Evolutionary conservation across 2,797 vertebrate genomes (phyloP), one percentile per base, ranked within the genome.

Genomic region (Chanos chanos): DNA sequence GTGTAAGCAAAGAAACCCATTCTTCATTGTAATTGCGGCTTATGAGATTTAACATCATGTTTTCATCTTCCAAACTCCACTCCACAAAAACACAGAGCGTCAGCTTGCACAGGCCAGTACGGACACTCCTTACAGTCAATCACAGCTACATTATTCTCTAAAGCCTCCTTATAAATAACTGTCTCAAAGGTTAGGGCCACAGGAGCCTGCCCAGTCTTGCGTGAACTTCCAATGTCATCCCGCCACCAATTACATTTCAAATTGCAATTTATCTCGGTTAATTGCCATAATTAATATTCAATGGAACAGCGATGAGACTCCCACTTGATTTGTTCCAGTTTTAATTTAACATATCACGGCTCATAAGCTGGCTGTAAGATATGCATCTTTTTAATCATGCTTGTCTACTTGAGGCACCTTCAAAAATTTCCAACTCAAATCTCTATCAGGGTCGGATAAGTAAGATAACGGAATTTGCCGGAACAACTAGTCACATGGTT

Each of bases 241-340:
- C 75, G 64, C 77, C 64, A 79, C 79, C 83, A 87, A 88, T 89
- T 89, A 88, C 74, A 81, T 70, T 71, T 83, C 64, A 86, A 89
- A 89, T 88, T 83, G 77, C 81, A 89, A 89, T 89, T 88, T 86
- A 87, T 82, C 85, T 86, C 83, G 82, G 83, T 89, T 89, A 89
- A 89, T 89, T 87, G 83, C 75, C 75, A 69, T 82, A 89, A 89
- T 90, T 89, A 86, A 85, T 86, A 88, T 89, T 89, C 84, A 87
- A 85, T 86, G 81, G 84, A 86, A 87, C 83, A 87, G 68, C 74
- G 74, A 79, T 83, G 83, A 80, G 80, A 86, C 82, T 86, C 80
- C 82, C 77, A 82, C 81, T 84, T 70, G 78, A 89, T 89, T 88
- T 81, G 88, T 87, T 87, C 81, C 77, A 43, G 68, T 86, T 87